A percentile compares a stretch with the other conserved stretches of the same genome.
phyloP scores from a whole-genome alignment of 2,888 invertebrate species.

The Agrotis ipsilon region DNA sequence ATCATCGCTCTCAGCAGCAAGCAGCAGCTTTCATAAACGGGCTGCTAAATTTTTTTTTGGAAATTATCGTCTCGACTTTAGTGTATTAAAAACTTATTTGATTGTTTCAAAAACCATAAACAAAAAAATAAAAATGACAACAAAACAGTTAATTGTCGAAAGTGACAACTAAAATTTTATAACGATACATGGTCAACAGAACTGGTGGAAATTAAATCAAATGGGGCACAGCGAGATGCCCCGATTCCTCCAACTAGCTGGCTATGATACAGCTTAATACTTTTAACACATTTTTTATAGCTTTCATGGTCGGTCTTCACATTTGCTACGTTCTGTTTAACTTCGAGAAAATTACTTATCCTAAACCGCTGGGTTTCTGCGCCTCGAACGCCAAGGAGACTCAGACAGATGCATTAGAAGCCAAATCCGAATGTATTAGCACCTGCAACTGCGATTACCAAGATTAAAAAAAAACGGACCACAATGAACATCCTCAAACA shows the following conservation, averaged over 20 bases:
- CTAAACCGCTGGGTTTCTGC: background rate
- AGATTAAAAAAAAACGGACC: conserved; percentile 28
- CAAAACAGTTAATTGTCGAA: conserved; percentile 34
- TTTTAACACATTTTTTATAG: conserved; percentile 72
- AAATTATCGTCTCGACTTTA: background rate
- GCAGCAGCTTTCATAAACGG: too few species aligned
- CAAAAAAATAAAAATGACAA: conserved; percentile 33
- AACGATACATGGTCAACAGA: conserved; percentile 65
- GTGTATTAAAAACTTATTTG: conserved; percentile 35
- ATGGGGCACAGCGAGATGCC: conserved; percentile 76
- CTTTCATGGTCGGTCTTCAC: conserved; percentile 75
- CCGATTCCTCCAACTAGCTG: conserved; percentile 62
- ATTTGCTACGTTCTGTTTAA: conserved; percentile 69
- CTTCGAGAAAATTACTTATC: conserved; percentile 67
- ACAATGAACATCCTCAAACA: conserved; percentile 26
- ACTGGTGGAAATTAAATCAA: conserved; percentile 65
- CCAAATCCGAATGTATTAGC: conserved; percentile 72
- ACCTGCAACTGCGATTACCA: conserved; percentile 70
- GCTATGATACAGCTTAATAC: conserved; percentile 77
- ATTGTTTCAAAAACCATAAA: conserved; percentile 40
- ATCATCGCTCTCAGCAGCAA: too few species aligned
- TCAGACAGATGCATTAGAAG: conserved; percentile 68
- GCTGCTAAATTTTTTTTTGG: background rate
- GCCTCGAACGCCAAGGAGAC: conserved; percentile 37
- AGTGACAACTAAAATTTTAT: conserved; percentile 50